Evolutionary conservation across 1,140 invertebrate genomes (phyloP), one percentile per base, ranked within the genome.

Genomic region (Lutraria rhynchaena): DNA sequence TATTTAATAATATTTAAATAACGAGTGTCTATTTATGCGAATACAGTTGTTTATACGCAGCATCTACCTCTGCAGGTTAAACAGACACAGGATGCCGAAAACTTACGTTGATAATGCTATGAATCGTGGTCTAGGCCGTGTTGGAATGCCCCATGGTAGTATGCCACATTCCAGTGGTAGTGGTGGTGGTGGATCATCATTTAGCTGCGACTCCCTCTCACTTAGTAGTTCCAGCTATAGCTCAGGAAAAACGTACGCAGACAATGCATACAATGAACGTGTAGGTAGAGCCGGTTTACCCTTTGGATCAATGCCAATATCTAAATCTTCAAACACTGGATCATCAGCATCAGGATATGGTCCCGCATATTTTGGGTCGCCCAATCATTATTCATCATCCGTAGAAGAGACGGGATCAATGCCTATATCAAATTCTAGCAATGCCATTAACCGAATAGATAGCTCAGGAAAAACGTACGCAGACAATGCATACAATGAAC

Each of bases 251-350:
- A 71, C 65, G 3, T 88, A 88, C 27, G 87, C 84, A 1, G 85
- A 88, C 73, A 86, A 88, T 69, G 74, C 82, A 0, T 73, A 73
- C 17, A 86, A 88, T 33, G 19, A 81, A 9, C 76, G 37, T n/a
- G 24, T 81, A 3, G 85, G 77, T 9, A 53, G 87, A 22, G 87
- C 84, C 29, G 87, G 87, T 0, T 61, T 84, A 69, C 46, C 41
- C 27, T 19, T 73, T 44, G 87, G 83, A 9, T 31, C 27, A 17
- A 60, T 75, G 35, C 13, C 24, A 33, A 35, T 58, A 41, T 73
- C 70, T 27, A 51, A 75, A 41, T 29, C 17, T 24, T 57, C 49
- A 35, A 24, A 1, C 37, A 41, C 37, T 7, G 15, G 37, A 41
- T n/a, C n/a, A n/a, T n/a, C n/a, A n/a, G n/a, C n/a, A n/a, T n/a